Percentiles rank a stretch among this genome's conserved stretches.
These are phyloP conservation scores for Grapholita molesta DNA, from an alignment of 1,140 invertebrate genomes.

Conservation along the genomic window DNA sequence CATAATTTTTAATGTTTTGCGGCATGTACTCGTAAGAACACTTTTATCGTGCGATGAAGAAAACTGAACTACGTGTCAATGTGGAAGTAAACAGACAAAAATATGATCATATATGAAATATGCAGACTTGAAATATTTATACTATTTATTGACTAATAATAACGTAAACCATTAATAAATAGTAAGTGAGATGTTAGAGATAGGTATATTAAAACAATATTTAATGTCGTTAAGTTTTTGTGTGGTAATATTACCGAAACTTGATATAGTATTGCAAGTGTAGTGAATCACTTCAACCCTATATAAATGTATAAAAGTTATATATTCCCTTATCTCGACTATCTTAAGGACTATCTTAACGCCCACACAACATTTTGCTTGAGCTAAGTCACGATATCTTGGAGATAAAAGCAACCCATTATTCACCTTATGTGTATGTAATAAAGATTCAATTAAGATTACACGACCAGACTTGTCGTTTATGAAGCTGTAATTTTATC, in stretches of 20 bases:
- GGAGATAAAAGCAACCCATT: not conserved
- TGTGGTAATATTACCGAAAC: not conserved
- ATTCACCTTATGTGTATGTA: not conserved
- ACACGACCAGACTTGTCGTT: not conserved
- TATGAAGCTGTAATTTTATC: not conserved
- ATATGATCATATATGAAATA: no score
- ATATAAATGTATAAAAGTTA: not conserved
- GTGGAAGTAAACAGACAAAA: no score
- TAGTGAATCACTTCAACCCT: not conserved
- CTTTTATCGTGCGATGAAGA: no score
- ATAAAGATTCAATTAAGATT: not conserved
- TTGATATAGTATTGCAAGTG: not conserved
- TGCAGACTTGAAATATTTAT: no score
- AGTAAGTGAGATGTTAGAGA: no score
- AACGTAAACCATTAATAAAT: no score
- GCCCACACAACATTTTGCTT: not conserved
- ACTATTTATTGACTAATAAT: no score
- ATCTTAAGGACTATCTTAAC: not conserved
- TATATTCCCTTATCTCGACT: not conserved
- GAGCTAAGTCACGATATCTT: not conserved
- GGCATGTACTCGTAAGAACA: not conserved
- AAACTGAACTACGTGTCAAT: no score
- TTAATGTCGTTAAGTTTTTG: no score
- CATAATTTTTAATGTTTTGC: not conserved
- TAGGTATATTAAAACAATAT: no score